Evolutionary conservation across 2,113 vertebrate species (phyloP), one percentile per base, ranked within the genome.

Genomic region (Nymphicus hollandicus): DNA sequence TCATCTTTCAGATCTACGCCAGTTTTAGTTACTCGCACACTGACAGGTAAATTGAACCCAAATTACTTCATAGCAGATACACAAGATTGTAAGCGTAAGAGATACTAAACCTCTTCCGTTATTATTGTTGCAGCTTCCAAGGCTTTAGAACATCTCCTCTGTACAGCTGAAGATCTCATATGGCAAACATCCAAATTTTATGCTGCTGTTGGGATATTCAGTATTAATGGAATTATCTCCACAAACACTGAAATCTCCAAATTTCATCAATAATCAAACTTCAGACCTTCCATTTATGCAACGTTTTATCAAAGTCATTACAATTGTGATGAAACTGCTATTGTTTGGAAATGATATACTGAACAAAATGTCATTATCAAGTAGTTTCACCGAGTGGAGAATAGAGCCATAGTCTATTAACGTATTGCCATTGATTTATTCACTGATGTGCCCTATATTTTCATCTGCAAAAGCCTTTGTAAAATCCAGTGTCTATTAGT

Each of bases 301-400:
- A 39, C 1, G 3, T 85, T 95, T 91, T 83, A 91, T 97, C 95
- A 65, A 88, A 89, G 87, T 89, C 90, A 80, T 89, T 94, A 72
- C 71, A 44, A 79, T 3, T 77, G 89, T 56, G 92, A 91, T 53
- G 88, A 83, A 86, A 73, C 31, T 2, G 5, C 80, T 66, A 69
- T 82, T 97, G 97, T 96, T 97, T 95, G 91, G 83, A 65, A 73
- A 95, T 64, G 91, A 94, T 86, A 73, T 2, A 35, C 88, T 35
- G 73, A 89, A 96, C 28, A 80, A 96, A 96, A 66, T 44, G 81
- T 81, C 81, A 94, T 92, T 94, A 93, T 86, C 50, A 68, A 89
- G 65, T 89, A 92, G 89, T 81, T 95, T 82, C 77, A 79, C 80
- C 53, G 85, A 81, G 76, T 50, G 55, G 23, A 64, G 93, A 88